Percentiles rank a stretch among this genome's conserved stretches.
These are phyloP conservation scores for Recurvirostra avosetta DNA, from an alignment of 2,113 vertebrate species.

Conservation along the genomic window DNA sequence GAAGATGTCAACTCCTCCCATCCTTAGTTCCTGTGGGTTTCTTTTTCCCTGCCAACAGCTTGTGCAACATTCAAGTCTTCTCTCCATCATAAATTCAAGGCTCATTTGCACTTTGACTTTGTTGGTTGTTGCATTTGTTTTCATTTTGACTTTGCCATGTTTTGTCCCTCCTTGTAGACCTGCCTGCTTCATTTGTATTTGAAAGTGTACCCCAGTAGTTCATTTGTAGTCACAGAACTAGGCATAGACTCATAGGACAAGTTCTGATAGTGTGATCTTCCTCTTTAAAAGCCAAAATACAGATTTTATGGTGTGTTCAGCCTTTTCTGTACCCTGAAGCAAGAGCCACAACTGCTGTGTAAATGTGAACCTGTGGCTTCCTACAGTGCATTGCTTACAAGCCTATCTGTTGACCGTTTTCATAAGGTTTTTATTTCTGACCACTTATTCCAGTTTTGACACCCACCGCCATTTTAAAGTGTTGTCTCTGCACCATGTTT, in stretches of 20 bases:
- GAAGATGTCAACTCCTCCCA: conserved; percentile 42
- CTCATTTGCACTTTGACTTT: conserved; percentile 54
- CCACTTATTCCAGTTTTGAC: not conserved
- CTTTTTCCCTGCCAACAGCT: conserved; percentile 18
- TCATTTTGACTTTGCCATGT: not conserved
- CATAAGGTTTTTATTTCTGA: conserved; percentile 23
- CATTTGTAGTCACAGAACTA: conserved; percentile 20
- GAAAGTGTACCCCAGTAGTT: not conserved
- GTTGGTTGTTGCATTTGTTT: conserved; percentile 33
- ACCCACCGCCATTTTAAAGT: not conserved
- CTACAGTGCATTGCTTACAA: not conserved
- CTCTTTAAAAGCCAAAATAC: conserved; percentile 57
- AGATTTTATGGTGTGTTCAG: conserved; percentile 45
- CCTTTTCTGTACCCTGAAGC: conserved; percentile 52
- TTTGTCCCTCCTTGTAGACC: not conserved
- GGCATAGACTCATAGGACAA: conserved; percentile 3
- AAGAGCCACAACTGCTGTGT: conserved; percentile 61
- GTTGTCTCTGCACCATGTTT: not conserved
- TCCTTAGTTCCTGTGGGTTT: conserved; percentile 15
- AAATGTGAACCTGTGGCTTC: conserved; percentile 55
- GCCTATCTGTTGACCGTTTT: not conserved
- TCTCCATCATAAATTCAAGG: conserved; percentile 44
- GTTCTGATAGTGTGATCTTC: conserved; percentile 25
- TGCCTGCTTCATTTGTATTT: conserved; percentile 5
- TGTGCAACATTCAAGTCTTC: conserved; percentile 43